Base-by-base conservation (phyloP, 2,797 vertebrate genomes). In the Siniperca scherzeri region DNA sequence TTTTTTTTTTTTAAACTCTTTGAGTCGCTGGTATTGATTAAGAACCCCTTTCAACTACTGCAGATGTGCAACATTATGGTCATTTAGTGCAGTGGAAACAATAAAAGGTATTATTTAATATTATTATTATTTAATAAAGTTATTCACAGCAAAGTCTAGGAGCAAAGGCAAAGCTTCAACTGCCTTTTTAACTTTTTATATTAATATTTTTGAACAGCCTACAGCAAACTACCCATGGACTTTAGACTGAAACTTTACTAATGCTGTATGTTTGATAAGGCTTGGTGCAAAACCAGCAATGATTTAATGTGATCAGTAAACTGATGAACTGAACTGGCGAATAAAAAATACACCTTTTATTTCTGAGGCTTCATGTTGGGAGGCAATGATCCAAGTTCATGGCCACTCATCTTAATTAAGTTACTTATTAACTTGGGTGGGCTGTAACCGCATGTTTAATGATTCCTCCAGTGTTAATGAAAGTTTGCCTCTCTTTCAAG, bases 321-420 rank as follows among this genome's bases (percentile, higher is more conserved):
- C 22, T 38, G n/a, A 3, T 30, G 30, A 30, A 30, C 30, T 30
- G 30, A 30, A 30, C 30, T 30, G 30, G 30, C 30, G 30, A 62
- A 57, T 65, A 46, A 36, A 79, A 76, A 73, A 38, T 57, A 44
- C n/a, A 81, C 80, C 69, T 85, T 55, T 76, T 70, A 60, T 53
- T 66, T 40, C 52, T 68, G 60, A 70, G 19, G 62, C 62, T 61
- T 60, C 56, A 38, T 48, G 33, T 66, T 52, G 68, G 61, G 52
- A 79, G 59, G 42, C 69, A 79, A 57, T 42, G 68, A 62, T 79
- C 75, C 75, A 36, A 30, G 53, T 55, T 74, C 81, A 79, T 14
- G 36, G 65, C 70, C 61, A 70, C 75, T 77, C 65, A 55, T 73
- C 65, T 84, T 79, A 80, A 84, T 84, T 60, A 70, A 52, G 70